phyloP scores from a whole-genome alignment of 2,797 vertebrate genomes.

The Acridotheres tristis region DNA sequence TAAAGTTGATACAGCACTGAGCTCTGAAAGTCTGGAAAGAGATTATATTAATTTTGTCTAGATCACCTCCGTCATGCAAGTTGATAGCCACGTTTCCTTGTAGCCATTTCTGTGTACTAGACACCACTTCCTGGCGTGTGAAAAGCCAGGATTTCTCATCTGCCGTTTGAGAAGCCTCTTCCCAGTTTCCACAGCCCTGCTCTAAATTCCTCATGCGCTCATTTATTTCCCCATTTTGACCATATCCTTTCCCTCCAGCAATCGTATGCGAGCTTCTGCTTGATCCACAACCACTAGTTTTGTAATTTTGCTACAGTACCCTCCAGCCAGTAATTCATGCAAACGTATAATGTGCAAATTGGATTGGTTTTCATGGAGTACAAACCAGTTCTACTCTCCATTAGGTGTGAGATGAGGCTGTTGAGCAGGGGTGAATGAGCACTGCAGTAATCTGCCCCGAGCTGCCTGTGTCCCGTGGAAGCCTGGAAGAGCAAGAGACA shows the following conservation, averaged over 20 bases:
- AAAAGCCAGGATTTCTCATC: not conserved
- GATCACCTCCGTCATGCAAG: not conserved
- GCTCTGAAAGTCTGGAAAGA: not conserved
- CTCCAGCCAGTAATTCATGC: not conserved
- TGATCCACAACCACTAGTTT: not conserved
- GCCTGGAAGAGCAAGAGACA: not conserved
- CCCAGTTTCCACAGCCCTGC: not conserved
- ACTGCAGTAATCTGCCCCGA: rapidly evolving
- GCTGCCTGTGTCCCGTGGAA: not conserved
- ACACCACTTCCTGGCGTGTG: not conserved
- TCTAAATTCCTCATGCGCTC: not conserved
- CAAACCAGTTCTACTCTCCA: not conserved
- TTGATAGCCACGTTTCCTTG: not conserved
- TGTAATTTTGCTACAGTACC: not conserved
- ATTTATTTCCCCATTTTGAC: not conserved
- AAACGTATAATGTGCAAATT: not conserved
- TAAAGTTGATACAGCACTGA: not conserved
- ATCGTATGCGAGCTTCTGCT: not conserved
- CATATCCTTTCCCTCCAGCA: not conserved
- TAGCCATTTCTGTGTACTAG: not conserved
- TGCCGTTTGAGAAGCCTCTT: not conserved
- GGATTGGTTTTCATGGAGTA: not conserved
- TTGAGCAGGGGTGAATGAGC: not conserved
- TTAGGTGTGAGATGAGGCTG: not conserved
- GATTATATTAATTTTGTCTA: not conserved